A percentile compares a stretch with the other conserved stretches of the same genome.
Conservation (phyloP, 1,140 invertebrate species). For the Drosophila malerkotliana region DNA sequence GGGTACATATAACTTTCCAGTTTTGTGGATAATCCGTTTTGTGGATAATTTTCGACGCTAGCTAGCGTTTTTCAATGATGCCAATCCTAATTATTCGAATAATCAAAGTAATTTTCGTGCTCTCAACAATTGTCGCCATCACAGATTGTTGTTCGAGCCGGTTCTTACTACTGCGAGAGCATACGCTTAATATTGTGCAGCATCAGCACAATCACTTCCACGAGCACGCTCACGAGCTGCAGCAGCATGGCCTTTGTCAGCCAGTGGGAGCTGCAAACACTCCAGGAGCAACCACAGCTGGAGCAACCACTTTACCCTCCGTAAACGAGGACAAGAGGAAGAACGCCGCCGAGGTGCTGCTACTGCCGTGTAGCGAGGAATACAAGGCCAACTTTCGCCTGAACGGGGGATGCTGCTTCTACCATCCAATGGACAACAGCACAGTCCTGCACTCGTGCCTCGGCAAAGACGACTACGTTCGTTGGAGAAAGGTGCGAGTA, state of each 20-base stretch:
- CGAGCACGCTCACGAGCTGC: conserved; percentile 70
- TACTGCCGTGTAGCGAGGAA: conserved; percentile 59
- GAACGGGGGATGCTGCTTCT: conserved; percentile 74
- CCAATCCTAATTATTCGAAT: too few species aligned
- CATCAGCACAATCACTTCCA: conserved; percentile 65
- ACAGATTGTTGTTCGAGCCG: conserved; percentile 83
- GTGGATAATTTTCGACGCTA: too few species aligned
- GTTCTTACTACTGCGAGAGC: conserved; percentile 79
- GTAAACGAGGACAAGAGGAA: conserved; percentile 1
- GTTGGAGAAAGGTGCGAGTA: conserved; percentile 15
- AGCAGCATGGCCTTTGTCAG: conserved; percentile 52
- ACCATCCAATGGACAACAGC: conserved; percentile 52
- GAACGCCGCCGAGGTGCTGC: conserved; percentile 17
- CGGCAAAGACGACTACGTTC: too few species aligned
- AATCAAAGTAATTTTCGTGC: too few species aligned
- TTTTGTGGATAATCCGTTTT: too few species aligned
- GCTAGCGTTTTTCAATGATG: too few species aligned
- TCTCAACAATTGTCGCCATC: too few species aligned
- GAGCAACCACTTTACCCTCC: conserved; percentile 3
- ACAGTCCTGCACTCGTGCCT: too few species aligned
- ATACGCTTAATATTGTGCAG: conserved; percentile 75
- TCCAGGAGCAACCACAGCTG: conserved; percentile 36
- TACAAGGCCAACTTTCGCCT: conserved; percentile 67
- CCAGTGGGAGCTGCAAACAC: conserved; percentile 59
- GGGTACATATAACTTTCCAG: too few species aligned